Evolutionary conservation across 30 jellyfish, hydroid and myxozoan species (phyloP), one percentile per base, ranked within the genome.

Genomic region (Aurelia sp.): DNA sequence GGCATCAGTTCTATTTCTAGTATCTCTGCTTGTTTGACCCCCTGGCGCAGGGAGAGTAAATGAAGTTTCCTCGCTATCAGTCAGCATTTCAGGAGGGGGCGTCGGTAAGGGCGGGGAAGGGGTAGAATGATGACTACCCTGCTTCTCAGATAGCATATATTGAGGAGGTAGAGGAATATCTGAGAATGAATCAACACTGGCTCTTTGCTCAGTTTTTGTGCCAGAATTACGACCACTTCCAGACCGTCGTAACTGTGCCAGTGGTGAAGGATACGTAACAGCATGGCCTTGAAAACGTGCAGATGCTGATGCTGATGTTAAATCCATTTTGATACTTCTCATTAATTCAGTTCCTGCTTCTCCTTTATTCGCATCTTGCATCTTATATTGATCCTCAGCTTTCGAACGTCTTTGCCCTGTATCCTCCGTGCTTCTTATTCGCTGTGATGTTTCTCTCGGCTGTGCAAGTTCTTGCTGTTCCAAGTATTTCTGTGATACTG

Each of bases 131-230:
- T 84, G 82, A 22, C 90, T 71, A 15, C 67, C 88, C 16, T 62
- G 79, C 31, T 62, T 65, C 53, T 86, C 91, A 58, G 51, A 74
- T 4, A 91, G 91, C 98, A 91, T 91, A 30, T 85, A 78, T 59
- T 74, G 53, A 4, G 98, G 98, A 6, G 98, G 98, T 4, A 91
- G 81, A 8, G 98, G 98, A 23, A 91, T 93, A 59, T 91, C 98
- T 3, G 96, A 79, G 40, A 91, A 64, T 58, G 98, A 91, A 65
- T 84, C 93, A 1, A 63, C 80, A 23, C 93, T 84, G 27, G 74
- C 59, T 22, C 93, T 57, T 60, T 82, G 82, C 35, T 76, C 81
- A 16, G 73, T 22, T 31, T 62, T 58, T 3, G 81, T 22, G 73
- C 66, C 53, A 1, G 79, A 70, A 21, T 16, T 47, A 50, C 18